Evolutionary conservation across 2,113 vertebrate genomes (phyloP).

Genomic region (Laticauda colubrina): DNA sequence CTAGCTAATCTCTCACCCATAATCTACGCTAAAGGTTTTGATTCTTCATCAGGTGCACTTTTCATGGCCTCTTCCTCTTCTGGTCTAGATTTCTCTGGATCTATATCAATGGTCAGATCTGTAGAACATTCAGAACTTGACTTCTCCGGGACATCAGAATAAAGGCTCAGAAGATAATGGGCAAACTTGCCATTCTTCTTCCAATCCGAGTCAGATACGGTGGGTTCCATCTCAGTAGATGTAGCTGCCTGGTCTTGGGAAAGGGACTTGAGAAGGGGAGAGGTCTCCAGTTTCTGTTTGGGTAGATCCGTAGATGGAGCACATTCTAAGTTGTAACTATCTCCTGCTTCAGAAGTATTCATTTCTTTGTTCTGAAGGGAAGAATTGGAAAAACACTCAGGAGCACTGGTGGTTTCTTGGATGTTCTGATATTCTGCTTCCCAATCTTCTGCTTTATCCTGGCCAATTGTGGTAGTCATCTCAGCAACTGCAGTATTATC

Average conservation of each 20-base stretch:
- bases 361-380: neutral
- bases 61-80: neutral
- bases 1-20: neutral
- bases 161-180: constrained; percentile 3
- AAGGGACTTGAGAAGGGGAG: neutral
- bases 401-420: neutral
- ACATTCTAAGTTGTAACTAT: neutral
- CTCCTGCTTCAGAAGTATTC: neutral
- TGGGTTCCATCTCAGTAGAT: too few species aligned
- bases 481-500: fast-evolving
- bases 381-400: neutral
- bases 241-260: neutral
- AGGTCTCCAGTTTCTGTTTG: neutral
- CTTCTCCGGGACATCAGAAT: neutral
- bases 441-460: constrained; percentile 56
- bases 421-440: constrained; percentile 52
- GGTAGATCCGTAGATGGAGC: too few species aligned
- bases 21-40: neutral
- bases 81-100: neutral
- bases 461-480: neutral
- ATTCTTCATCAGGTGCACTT: neutral
- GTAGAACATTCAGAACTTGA: neutral
- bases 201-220: neutral
- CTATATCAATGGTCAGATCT: neutral
- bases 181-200: neutral